Percentiles rank a stretch among this genome's conserved stretches.
phyloP scores from a whole-genome alignment of 2,797 vertebrate genomes.

The Thunnus albacares region DNA sequence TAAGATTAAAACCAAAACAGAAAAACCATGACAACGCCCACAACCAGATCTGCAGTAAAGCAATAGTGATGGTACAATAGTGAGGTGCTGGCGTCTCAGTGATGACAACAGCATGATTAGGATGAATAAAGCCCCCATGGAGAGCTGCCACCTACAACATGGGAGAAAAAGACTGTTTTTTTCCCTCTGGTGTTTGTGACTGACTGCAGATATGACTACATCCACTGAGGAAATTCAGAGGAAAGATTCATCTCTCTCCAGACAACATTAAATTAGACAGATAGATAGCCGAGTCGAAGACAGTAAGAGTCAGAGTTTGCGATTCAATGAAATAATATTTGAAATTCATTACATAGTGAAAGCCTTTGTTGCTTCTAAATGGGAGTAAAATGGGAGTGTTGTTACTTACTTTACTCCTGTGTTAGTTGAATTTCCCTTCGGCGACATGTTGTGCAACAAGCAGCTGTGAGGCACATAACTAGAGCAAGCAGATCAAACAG shows the following conservation, averaged over 20 bases:
- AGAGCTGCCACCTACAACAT: background rate
- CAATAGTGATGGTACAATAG: background rate
- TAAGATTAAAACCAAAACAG: background rate
- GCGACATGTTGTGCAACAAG: constrained; percentile 6
- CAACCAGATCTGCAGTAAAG: background rate
- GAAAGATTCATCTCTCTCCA: background rate
- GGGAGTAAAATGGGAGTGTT: background rate
- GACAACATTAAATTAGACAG: background rate
- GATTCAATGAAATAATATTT: background rate
- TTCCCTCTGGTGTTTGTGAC: constrained; percentile 1
- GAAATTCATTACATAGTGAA: background rate
- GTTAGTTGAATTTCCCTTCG: background rate
- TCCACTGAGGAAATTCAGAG: too few relatives aligned
- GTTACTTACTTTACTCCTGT: background rate
- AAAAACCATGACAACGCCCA: constrained; percentile 13
- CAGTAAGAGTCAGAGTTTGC: background rate
- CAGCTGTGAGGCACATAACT: background rate
- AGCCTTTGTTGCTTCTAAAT: background rate
- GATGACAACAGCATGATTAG: background rate
- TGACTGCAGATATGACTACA: background rate
- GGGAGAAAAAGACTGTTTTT: background rate
- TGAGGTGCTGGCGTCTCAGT: background rate
- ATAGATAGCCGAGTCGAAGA: background rate
- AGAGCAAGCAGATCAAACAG: background rate
- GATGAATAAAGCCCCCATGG: background rate